A percentile compares a stretch with the other conserved stretches of the same genome.
phyloP scores from a whole-genome alignment of 2,888 invertebrate genomes.

The Cephus nigrinus region DNA sequence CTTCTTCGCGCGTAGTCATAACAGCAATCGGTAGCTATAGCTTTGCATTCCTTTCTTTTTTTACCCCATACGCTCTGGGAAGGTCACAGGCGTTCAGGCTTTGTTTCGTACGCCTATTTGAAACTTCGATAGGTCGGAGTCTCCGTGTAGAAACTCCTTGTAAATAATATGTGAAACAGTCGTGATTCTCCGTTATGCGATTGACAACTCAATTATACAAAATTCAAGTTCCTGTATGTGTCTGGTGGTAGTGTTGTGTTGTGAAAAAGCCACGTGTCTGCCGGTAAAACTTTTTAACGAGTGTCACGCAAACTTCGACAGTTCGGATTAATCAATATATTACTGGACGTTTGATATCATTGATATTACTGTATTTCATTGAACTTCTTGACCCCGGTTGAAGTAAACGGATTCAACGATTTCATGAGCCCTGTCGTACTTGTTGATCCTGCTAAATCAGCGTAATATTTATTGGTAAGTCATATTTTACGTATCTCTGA shows the following conservation, averaged over 20 bases:
- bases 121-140: not conserved
- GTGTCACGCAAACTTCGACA: not conserved
- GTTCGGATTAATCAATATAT: not conserved
- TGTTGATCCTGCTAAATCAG: not conserved
- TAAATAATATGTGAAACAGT: not conserved
- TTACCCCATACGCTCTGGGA: not conserved
- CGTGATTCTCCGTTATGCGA: not conserved
- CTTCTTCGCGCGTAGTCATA: not conserved
- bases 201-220: not conserved
- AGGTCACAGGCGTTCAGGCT: not conserved
- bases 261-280: not conserved
- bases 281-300: not conserved
- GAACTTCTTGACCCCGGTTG: not conserved
- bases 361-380: not conserved
- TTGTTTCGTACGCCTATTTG: not conserved
- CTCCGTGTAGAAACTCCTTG: not conserved
- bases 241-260: not conserved
- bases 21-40: not conserved
- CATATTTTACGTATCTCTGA: too few species aligned
- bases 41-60: not conserved
- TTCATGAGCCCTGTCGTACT: not conserved
- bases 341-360: not conserved
- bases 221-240: not conserved
- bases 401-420: not conserved
- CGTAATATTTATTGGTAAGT: not conserved